Base-by-base conservation (phyloP, 2,888 invertebrate genomes). In the Brenthis ino region DNA sequence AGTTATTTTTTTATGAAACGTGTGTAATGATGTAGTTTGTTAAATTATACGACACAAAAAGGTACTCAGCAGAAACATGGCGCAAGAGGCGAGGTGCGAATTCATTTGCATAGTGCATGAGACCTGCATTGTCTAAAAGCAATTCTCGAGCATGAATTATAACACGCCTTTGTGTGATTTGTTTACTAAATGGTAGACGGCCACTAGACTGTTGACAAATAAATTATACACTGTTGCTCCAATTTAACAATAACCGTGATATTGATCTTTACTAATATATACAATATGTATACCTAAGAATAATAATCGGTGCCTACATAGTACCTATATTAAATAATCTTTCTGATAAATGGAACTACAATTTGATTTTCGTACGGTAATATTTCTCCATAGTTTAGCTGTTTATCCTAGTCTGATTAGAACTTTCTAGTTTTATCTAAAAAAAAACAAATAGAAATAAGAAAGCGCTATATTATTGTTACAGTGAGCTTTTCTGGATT, bases 131-230 rank as follows among this genome's bases (percentile, higher is more conserved):
- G 72, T 69, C 63, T 74, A 28, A 57, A 63, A 53, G 57, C 58
- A 70, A 73, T 64, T 64, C 57, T 64, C 70, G 57, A 69, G 64
- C 69, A 66, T 71, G 58, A 66, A 68, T 65, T 60, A 71, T 57
- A 64, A 71, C 37, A 43, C 65, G 68, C 64, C 63, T 69, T 82
- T 82, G 80, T 81, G 63, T 67, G 66, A 68, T 71, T 71, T 85
- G 81, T 84, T 86, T 85, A 81, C 77, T 74, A 77, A 82, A 78
- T 71, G 73, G 51, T 66, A 72, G 73, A 66, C 72, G 70, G 57
- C 54, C 58, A 43, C 64, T 54, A 55, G 55, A 61, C 65, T 71
- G 64, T 71, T 72, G 74, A 72, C 74, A 74, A 74, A 74, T 68
- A 68, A 63, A 37, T 37, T 53, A 63, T 53, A 53, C 33, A 43